Percentiles rank a stretch among this genome's conserved stretches.
These are phyloP conservation scores for Diarsia dahlii DNA, from an alignment of 2,888 invertebrate species.

Conservation along the genomic window DNA sequence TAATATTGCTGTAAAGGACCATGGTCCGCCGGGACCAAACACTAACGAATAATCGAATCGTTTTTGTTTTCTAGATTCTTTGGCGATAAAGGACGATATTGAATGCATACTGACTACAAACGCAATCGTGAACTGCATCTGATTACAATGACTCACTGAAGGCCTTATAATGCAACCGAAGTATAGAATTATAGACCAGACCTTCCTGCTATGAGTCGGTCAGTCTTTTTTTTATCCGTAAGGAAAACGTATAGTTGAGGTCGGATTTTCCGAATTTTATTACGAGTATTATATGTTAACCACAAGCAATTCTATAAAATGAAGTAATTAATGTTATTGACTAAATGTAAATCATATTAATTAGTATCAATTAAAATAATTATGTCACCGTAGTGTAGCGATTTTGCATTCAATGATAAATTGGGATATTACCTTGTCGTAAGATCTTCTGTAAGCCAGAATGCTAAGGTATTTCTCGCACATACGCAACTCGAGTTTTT, in stretches of 20 bases:
- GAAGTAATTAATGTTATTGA: not conserved
- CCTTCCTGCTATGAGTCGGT: constrained; percentile 41
- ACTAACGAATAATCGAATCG: constrained; percentile 1
- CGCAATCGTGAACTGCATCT: constrained; percentile 72
- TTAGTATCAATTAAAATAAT: constrained; percentile 18
- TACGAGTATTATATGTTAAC: constrained; percentile 22
- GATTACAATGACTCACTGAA: constrained; percentile 70
- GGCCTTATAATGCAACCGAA: constrained; percentile 35
- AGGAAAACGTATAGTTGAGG: constrained; percentile 42
- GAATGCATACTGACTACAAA: constrained; percentile 37
- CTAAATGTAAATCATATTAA: not conserved
- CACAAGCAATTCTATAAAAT: constrained; percentile 19
- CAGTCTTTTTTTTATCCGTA: not conserved
- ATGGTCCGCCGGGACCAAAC: too few species aligned
- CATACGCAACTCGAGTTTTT: constrained; percentile 18
- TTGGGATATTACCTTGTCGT: not conserved
- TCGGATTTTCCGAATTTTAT: constrained; percentile 49
- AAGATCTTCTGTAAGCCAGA: not conserved
- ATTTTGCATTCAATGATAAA: constrained; percentile 19
- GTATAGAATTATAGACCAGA: constrained; percentile 18
- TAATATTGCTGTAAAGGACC: too few species aligned
- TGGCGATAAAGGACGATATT: constrained; percentile 34
- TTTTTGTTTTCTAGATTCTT: constrained; percentile 32
- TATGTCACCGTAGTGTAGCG: constrained; percentile 1
- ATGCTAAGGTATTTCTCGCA: constrained; percentile 1